These are phyloP conservation scores for Brotogeris chrysoptera DNA, from an alignment of 2,797 vertebrate genomes.

Conservation along the genomic window DNA sequence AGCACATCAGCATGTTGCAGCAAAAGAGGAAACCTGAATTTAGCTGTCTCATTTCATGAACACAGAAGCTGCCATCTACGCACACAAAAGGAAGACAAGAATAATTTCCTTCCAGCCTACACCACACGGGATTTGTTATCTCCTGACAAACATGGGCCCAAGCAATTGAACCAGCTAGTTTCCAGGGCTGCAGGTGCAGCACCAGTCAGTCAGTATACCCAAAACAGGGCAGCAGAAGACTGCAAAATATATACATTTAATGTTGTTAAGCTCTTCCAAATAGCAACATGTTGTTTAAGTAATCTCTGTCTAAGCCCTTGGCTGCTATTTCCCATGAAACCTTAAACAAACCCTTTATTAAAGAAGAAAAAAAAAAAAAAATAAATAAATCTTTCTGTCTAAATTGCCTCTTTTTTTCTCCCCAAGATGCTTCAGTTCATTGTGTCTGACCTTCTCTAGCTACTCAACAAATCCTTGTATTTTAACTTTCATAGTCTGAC, in stretches of 20 bases:
- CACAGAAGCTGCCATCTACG: neutral
- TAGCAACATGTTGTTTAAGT: neutral
- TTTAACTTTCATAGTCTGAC: slow-evolving; percentile 20
- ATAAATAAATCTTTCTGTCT: neutral
- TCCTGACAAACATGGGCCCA: neutral
- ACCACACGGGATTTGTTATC: neutral
- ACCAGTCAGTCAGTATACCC: neutral
- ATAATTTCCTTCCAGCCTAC: neutral
- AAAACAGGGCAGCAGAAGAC: neutral
- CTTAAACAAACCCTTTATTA: neutral
- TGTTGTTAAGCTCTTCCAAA: neutral
- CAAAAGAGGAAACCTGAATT: neutral
- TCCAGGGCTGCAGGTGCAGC: neutral
- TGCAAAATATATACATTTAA: neutral
- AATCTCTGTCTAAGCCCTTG: neutral
- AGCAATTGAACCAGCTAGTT: neutral
- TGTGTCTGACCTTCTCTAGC: slow-evolving; percentile 26
- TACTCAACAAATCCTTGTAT: neutral
- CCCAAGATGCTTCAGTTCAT: neutral
- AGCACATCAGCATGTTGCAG: neutral
- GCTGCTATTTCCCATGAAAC: neutral
- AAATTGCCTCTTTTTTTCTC: neutral
- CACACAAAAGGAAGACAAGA: neutral
- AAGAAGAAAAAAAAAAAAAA: slow-evolving; percentile 1
- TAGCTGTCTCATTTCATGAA: neutral